Percentiles rank a stretch among this genome's conserved stretches.
These are phyloP conservation scores for Sceliomorpha sp. DNA, from an alignment of 2,888 invertebrate genomes.

Conservation along the genomic window DNA sequence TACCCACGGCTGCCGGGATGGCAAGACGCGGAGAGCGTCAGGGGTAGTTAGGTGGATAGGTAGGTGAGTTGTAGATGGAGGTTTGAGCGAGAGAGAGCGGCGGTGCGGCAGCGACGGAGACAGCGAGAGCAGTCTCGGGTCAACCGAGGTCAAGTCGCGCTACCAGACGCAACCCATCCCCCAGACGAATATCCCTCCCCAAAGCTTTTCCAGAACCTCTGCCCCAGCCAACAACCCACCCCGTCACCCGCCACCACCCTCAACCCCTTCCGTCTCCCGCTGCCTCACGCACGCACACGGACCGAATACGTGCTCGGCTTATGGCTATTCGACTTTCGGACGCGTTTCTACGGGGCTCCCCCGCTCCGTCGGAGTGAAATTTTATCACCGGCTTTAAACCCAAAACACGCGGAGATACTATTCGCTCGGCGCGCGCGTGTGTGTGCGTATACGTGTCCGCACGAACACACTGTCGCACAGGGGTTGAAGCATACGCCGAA, in stretches of 20 bases:
- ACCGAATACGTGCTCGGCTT: conserved; percentile 58
- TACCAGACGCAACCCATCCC: conserved; percentile 78
- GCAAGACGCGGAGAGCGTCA: conserved; percentile 67
- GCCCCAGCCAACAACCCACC: conserved; percentile 53
- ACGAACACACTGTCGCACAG: conserved; percentile 7
- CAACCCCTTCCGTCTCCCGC: conserved; percentile 39
- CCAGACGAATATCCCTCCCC: conserved; percentile 62
- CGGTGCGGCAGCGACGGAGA: conserved; percentile 57
- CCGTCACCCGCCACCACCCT: conserved; percentile 53
- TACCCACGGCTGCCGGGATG: conserved; percentile 74
- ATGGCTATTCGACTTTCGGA: conserved; percentile 61
- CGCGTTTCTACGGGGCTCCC: conserved; percentile 60
- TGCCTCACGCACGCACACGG: conserved; percentile 60
- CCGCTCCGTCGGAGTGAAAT: conserved; percentile 47
- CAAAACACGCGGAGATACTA: conserved; percentile 38
- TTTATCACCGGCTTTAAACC: conserved; percentile 46
- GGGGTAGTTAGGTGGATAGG: conserved; percentile 57
- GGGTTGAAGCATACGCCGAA: conserved; percentile 30
- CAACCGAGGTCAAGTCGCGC: conserved; percentile 80
- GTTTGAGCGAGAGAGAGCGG: conserved; percentile 56
- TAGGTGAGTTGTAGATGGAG: conserved; percentile 52
- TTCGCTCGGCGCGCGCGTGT: conserved; percentile 16
- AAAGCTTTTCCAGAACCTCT: conserved; percentile 53
- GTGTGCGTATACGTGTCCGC: conserved; percentile 6
- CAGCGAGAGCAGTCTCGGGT: conserved; percentile 73